phyloP scores from a whole-genome alignment of 2,113 vertebrate species.

The Passer domesticus region DNA sequence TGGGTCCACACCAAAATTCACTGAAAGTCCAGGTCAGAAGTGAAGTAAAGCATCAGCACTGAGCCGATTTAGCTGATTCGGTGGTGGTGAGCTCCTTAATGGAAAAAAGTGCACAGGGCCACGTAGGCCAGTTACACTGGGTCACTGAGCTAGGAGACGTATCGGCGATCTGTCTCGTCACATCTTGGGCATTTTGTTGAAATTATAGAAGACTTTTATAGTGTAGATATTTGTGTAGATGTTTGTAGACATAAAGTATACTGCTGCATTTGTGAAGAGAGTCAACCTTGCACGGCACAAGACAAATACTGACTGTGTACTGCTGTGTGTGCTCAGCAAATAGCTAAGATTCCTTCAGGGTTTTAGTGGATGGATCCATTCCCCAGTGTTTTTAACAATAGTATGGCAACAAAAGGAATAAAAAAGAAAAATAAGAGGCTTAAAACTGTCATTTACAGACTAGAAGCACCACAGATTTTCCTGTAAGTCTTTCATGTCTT shows the following conservation, averaged over 20 bases:
- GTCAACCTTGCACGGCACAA: background rate
- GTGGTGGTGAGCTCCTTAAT: background rate
- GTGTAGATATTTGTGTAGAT: background rate
- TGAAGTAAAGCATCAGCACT: background rate
- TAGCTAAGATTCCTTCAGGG: background rate
- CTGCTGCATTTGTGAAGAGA: background rate
- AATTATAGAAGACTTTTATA: background rate
- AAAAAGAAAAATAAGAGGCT: background rate
- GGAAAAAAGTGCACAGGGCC: background rate
- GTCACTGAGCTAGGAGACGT: background rate
- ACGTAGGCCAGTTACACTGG: background rate
- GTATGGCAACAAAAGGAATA: background rate
- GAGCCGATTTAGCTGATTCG: background rate
- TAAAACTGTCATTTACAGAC: background rate
- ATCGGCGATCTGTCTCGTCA: conserved; percentile 15
- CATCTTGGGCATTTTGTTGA: background rate
- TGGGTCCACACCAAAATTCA: background rate
- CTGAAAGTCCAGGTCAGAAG: background rate
- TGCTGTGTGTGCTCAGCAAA: background rate
- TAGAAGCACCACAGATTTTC: background rate
- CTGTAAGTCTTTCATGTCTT: background rate
- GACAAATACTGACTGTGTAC: background rate
- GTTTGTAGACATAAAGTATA: background rate
- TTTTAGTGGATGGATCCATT: background rate
- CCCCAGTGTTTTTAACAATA: background rate